Evolutionary conservation across 30 jellyfish, hydroid and myxozoan species (phyloP).

Genomic region (Turritopsis dohrnii): DNA sequence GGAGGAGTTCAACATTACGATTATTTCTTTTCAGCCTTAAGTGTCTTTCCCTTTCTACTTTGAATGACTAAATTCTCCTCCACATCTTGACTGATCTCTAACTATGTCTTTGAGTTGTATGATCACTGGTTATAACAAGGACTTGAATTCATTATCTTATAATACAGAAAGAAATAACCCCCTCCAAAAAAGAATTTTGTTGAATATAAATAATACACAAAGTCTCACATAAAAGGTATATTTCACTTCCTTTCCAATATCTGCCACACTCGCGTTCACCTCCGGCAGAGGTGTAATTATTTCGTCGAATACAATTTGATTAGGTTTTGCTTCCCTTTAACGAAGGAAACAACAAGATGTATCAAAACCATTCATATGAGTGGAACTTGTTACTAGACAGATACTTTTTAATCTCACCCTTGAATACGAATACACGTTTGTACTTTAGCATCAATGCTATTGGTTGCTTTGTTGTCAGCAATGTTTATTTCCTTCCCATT

Average conservation of each 20-base stretch:
- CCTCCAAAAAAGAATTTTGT: not conserved
- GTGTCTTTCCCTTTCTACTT: no score
- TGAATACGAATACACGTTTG: slow-evolving; percentile 24
- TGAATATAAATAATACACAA: not conserved
- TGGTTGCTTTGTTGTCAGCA: slow-evolving; percentile 20
- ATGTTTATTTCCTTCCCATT: slow-evolving; percentile 43
- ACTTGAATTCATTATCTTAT: no score
- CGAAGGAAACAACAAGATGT: not conserved
- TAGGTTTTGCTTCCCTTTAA: slow-evolving; percentile 16
- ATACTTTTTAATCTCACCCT: slow-evolving; percentile 19
- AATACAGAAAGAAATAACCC: no score
- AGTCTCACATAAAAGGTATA: slow-evolving; percentile 14
- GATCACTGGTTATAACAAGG: no score
- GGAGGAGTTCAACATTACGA: no score
- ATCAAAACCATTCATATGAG: no score
- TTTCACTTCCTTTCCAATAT: slow-evolving; percentile 23
- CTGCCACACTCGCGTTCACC: slow-evolving; percentile 15
- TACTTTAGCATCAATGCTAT: not conserved
- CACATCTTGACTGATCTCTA: no score
- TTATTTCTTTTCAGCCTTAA: no score
- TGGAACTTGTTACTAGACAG: no score
- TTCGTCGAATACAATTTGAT: not conserved
- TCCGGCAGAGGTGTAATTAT: not conserved
- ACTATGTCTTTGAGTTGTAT: no score
- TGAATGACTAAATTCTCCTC: no score